These are phyloP conservation scores for Lepisosteus osseus DNA, from an alignment of 2,113 vertebrate genomes.

Conservation along the genomic window DNA sequence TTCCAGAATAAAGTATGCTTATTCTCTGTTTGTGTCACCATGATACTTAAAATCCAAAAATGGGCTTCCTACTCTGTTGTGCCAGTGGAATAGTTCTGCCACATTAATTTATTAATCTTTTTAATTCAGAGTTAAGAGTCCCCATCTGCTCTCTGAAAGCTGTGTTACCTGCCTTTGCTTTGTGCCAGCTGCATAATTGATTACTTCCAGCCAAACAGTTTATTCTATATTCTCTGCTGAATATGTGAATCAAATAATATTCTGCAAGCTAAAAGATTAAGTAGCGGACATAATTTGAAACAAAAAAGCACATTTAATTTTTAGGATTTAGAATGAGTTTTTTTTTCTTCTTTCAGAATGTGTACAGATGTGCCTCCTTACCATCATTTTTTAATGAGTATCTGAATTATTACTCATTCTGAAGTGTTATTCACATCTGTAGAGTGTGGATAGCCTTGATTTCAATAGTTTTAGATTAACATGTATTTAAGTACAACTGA, in stretches of 20 bases:
- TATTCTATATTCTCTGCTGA: neutral
- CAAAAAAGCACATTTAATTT: too few relatives aligned
- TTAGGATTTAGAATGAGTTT: too few relatives aligned
- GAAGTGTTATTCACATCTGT: too few relatives aligned
- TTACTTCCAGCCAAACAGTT: constrained; percentile 15
- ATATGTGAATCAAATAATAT: neutral
- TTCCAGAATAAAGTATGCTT: neutral
- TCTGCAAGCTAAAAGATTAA: constrained; percentile 8
- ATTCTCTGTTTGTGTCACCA: constrained; percentile 5
- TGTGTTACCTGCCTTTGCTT: constrained; percentile 9
- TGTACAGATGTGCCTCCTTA: too few relatives aligned
- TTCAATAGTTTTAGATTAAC: too few relatives aligned
- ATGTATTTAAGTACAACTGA: too few relatives aligned
- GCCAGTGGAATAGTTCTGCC: constrained; percentile 5
- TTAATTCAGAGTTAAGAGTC: constrained; percentile 21
- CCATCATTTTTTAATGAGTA: too few relatives aligned
- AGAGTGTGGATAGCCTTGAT: too few relatives aligned
- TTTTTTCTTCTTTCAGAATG: too few relatives aligned
- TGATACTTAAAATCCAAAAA: constrained; percentile 9
- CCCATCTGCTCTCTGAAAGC: constrained; percentile 13
- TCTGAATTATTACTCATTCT: too few relatives aligned
- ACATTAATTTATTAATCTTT: constrained; percentile 18
- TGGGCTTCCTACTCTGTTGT: constrained; percentile 1
- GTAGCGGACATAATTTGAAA: neutral
- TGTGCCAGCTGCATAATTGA: constrained; percentile 15